Percentiles rank a stretch among this genome's conserved stretches.
Conservation (phyloP, 2,797 vertebrate species). For the Rhinella marina region DNA sequence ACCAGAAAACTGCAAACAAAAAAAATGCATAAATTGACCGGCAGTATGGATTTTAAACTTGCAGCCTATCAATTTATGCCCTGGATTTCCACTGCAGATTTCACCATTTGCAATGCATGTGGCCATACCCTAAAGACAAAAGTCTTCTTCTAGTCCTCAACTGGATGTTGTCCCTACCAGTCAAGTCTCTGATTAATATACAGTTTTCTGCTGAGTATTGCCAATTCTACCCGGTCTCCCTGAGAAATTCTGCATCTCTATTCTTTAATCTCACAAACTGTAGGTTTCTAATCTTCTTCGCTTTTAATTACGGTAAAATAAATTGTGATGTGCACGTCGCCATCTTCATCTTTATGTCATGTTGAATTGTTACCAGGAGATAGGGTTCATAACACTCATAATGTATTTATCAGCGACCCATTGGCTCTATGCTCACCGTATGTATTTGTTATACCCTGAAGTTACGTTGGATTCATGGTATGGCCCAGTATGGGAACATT, state of each 20-base stretch:
- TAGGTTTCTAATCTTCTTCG: neutral
- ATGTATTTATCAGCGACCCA: conserved; percentile 6
- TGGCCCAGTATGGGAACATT: neutral
- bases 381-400: neutral
- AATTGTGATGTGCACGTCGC: neutral
- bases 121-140: neutral
- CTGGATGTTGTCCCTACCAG: neutral
- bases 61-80: too few relatives aligned
- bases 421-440: neutral
- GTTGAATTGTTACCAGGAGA: neutral
- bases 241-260: neutral
- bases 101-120: too few relatives aligned
- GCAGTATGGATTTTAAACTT: too few relatives aligned
- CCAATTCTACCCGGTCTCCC: neutral
- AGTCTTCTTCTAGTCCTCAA: neutral
- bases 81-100: too few relatives aligned
- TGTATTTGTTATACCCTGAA: neutral
- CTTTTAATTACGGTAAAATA: neutral
- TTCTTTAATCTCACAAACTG: neutral
- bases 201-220: neutral
- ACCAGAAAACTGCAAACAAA: too few relatives aligned
- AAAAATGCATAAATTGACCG: too few relatives aligned
- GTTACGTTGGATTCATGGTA: conserved; percentile 26
- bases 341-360: neutral
- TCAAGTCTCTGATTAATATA: neutral